Percentiles rank a stretch among this genome's conserved stretches.
Conservation (phyloP, 2,113 vertebrate genomes). For the Aramus guarauna region DNA sequence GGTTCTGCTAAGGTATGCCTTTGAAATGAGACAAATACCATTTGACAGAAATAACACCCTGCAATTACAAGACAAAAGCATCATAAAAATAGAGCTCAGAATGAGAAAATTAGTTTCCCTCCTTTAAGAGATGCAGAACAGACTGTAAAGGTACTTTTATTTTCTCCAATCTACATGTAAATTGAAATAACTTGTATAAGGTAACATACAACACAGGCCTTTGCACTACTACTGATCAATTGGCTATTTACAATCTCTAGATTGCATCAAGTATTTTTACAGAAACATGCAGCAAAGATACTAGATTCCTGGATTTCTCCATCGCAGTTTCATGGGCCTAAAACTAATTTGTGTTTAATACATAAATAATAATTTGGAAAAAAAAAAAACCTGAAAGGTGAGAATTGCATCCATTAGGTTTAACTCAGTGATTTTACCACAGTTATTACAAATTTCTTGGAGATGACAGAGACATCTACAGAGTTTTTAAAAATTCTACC, state of each 20-base stretch:
- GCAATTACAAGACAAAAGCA: neutral
- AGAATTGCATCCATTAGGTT: neutral
- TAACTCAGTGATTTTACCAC: neutral
- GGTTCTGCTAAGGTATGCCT: neutral
- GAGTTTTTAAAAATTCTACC: conserved; percentile 1
- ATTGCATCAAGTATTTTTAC: neutral
- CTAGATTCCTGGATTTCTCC: neutral
- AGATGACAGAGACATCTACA: neutral
- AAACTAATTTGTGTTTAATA: neutral
- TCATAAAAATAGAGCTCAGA: neutral
- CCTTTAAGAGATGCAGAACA: neutral
- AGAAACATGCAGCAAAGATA: neutral
- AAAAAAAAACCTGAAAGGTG: neutral
- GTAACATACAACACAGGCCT: neutral
- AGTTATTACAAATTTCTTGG: neutral
- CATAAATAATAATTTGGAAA: neutral
- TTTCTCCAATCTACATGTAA: conserved; percentile 16
- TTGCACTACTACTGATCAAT: too few species aligned
- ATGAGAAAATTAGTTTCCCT: conserved; percentile 2
- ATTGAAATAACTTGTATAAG: conserved; percentile 21
- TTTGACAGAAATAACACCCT: conserved; percentile 6
- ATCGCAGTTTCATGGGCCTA: neutral
- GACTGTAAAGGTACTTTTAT: neutral
- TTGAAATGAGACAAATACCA: conserved; percentile 8
- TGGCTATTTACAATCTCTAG: too few species aligned